A percentile compares a stretch with the other conserved stretches of the same genome.
phyloP scores from a whole-genome alignment of 2,888 invertebrate species.

The Cyaniris semiargus region DNA sequence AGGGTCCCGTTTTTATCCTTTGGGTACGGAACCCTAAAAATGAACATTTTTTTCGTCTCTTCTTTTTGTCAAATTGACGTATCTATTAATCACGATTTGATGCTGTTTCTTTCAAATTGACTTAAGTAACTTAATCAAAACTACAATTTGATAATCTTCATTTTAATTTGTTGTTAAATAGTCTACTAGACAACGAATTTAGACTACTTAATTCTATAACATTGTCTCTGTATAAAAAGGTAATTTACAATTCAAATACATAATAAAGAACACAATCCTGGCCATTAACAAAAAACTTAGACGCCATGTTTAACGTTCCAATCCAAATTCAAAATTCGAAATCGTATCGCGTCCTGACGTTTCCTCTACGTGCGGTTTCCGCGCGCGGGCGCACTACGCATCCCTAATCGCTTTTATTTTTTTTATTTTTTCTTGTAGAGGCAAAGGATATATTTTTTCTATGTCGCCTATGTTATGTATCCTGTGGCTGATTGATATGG shows the following conservation, averaged over 20 bases:
- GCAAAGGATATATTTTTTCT: slow-evolving; percentile 51
- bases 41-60: too few species aligned
- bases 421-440: slow-evolving; percentile 44
- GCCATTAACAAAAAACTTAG: slow-evolving; percentile 51
- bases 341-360: slow-evolving; percentile 78
- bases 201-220: background rate
- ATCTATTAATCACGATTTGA: too few species aligned
- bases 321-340: slow-evolving; percentile 76
- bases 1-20: too few species aligned
- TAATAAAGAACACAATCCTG: slow-evolving; percentile 8
- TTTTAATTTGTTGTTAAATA: too few species aligned
- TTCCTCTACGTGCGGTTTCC: slow-evolving; percentile 71
- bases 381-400: slow-evolving; percentile 69
- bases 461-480: slow-evolving; percentile 59
- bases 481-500: slow-evolving; percentile 73
- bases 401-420: slow-evolving; percentile 69
- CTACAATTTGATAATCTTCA: too few species aligned
- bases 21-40: too few species aligned
- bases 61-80: too few species aligned
- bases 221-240: background rate
- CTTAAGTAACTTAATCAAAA: too few species aligned
- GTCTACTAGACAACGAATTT: too few species aligned
- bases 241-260: background rate
- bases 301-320: slow-evolving; percentile 66
- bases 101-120: too few species aligned